A percentile compares a stretch with the other conserved stretches of the same genome.
Evolutionary conservation across 2,888 invertebrate species (phyloP).

Genomic region (Mongoloraphidia duomilia): DNA sequence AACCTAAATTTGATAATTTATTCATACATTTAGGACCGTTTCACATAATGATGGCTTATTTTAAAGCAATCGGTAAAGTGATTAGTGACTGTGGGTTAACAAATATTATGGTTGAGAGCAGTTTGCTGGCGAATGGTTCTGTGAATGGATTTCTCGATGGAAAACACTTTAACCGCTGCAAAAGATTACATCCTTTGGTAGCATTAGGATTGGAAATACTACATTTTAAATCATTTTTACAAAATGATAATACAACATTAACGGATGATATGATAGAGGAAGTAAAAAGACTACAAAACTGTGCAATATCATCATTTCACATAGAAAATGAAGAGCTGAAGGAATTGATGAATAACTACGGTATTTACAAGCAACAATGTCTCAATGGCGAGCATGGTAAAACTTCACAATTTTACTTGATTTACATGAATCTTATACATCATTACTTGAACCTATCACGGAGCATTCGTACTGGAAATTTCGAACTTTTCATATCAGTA

Average conservation of each 20-base stretch:
- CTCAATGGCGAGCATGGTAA: slow-evolving; percentile 9
- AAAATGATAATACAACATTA: not conserved
- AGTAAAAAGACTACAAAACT: not conserved
- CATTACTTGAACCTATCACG: slow-evolving; percentile 1
- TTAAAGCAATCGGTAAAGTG: slow-evolving; percentile 19
- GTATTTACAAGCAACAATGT: slow-evolving; percentile 11
- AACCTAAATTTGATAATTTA: slow-evolving; percentile 8
- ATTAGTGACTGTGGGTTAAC: slow-evolving; percentile 10
- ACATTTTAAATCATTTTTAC: not conserved
- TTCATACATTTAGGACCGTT: slow-evolving; percentile 9
- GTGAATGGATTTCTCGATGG: slow-evolving; percentile 5
- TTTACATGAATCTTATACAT: not conserved
- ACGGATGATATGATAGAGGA: not conserved
- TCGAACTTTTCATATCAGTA: not conserved
- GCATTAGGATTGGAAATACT: slow-evolving; percentile 6
- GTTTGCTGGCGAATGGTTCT: slow-evolving; percentile 7
- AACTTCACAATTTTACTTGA: slow-evolving; percentile 9
- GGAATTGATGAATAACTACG: slow-evolving; percentile 11
- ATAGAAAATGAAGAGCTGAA: slow-evolving; percentile 11
- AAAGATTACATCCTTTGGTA: slow-evolving; percentile 10
- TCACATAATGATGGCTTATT: slow-evolving; percentile 16
- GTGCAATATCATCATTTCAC: slow-evolving; percentile 9
- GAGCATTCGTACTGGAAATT: slow-evolving; percentile 2
- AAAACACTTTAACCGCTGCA: slow-evolving; percentile 10
- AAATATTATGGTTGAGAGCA: slow-evolving; percentile 6